Evolutionary conservation across 1,140 invertebrate species (phyloP).

Genomic region (Globodera rostochiensis): DNA sequence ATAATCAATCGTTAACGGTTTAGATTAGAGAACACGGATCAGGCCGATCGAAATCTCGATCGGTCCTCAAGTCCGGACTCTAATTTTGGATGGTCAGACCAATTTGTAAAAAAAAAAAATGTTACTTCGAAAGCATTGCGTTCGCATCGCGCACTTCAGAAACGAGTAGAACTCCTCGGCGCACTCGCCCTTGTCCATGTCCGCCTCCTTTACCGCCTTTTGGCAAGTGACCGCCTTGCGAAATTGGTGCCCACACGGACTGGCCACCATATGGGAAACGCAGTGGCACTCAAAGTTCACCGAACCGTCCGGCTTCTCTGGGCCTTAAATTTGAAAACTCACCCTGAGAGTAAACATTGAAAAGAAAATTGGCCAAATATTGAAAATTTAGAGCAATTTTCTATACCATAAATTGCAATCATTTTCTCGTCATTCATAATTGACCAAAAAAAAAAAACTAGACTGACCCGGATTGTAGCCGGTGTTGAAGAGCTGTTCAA

Average conservation of each 20-base stretch:
- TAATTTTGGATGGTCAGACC: neutral
- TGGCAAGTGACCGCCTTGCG: slow-evolving; percentile 61
- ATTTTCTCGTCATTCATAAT: no score
- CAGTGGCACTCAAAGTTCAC: slow-evolving; percentile 64
- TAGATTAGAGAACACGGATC: no score
- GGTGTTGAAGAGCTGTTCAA: neutral
- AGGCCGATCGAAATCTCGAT: no score
- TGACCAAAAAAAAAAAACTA: no score
- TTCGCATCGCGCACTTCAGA: slow-evolving; percentile 58
- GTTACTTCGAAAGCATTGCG: slow-evolving; percentile 55
- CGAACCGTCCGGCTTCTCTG: slow-evolving; percentile 57
- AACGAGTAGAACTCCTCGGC: slow-evolving; percentile 60
- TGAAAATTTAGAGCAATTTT: no score
- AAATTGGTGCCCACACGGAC: slow-evolving; percentile 59
- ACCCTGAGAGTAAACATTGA: neutral
- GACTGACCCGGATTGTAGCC: neutral
- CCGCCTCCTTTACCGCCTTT: slow-evolving; percentile 41
- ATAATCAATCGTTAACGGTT: neutral
- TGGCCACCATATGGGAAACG: slow-evolving; percentile 59
- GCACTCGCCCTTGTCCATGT: slow-evolving; percentile 58
- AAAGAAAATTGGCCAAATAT: no score
- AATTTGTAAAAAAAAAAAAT: neutral
- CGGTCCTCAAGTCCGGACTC: slow-evolving; percentile 27
- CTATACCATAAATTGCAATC: no score
- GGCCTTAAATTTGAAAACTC: slow-evolving; percentile 56